phyloP scores from a whole-genome alignment of 2,888 invertebrate genomes.

The Cordilura impudica region DNA sequence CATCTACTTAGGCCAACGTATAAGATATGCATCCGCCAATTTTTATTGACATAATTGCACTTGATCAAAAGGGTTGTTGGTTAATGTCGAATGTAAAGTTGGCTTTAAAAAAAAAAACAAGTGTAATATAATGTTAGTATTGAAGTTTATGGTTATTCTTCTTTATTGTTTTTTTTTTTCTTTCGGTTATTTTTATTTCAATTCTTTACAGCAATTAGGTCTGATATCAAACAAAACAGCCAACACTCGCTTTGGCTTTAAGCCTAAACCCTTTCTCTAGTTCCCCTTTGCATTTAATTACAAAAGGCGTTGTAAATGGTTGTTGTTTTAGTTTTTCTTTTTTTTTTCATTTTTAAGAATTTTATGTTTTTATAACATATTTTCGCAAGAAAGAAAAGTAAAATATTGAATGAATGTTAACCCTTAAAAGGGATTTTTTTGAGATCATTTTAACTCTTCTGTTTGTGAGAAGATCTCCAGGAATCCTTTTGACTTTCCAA shows the following conservation, averaged over 20 bases:
- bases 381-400: neutral
- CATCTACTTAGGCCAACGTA: neutral
- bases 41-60: conserved; percentile 58
- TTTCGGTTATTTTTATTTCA: neutral
- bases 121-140: conserved; percentile 33
- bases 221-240: neutral
- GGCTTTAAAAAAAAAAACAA: conserved; percentile 18
- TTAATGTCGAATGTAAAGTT: neutral
- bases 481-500: too few species aligned
- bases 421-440: neutral
- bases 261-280: neutral
- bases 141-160: conserved; percentile 4
- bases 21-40: conserved; percentile 22
- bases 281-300: conserved; percentile 23
- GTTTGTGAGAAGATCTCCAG: too few species aligned
- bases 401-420: neutral
- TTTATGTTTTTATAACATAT: conserved; percentile 56
- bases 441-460: too few species aligned
- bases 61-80: conserved; percentile 27
- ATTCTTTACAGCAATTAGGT: conserved; percentile 51
- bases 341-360: conserved; percentile 2
- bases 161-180: neutral
- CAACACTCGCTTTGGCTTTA: too few species aligned
- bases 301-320: conserved; percentile 52
- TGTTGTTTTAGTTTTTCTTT: conserved; percentile 15